Evolutionary conservation across 1,140 invertebrate genomes (phyloP), one percentile per base, ranked within the genome.

Genomic region (Drosophila nikananu): DNA sequence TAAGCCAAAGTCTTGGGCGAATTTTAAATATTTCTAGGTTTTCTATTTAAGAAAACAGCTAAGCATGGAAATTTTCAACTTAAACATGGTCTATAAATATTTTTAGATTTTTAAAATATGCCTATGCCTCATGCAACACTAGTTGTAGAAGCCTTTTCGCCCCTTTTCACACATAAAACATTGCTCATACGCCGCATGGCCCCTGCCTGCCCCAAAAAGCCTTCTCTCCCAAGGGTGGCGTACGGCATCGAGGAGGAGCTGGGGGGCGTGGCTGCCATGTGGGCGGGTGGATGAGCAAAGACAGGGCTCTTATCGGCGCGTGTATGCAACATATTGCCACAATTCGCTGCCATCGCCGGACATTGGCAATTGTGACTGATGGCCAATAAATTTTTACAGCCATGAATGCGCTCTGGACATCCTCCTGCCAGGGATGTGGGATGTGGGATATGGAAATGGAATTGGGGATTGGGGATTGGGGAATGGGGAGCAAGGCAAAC

Each of bases 321-420:
- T 79, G 86, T 66, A 81, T 90, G 78, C 84, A 87, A 89, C 84
- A 84, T 90, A 81, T 89, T 84, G 83, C 77, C 77, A 80, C 80
- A 68, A 82, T 86, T 86, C 64, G 68, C 73, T 73, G 67, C 68
- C 57, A 57, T 58, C 75, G 66, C 75, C 52, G 48, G 58, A 70
- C 84, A 83, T 70, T 87, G 77, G 68, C 84, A 89, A 82, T 89
- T 89, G 74, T 89, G 86, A 89, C 81, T 90, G 86, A 89, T 89
- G 86, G 86, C 86, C 86, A 90, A 89, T 89, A 89, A 89, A 89
- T 89, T 89, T 73, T 57, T 87, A 81, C 83, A 87, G 77, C 82
- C 81, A 82, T 82, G 70, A 68, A 67, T 66, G 52, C 52, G 73
- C 67, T 51, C 80, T 58, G 77, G 83, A 87, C 80, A 67, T 35